These are phyloP conservation scores for Sciurus vulgaris DNA, from an alignment of 2,797 vertebrate genomes.

Conservation along the genomic window DNA sequence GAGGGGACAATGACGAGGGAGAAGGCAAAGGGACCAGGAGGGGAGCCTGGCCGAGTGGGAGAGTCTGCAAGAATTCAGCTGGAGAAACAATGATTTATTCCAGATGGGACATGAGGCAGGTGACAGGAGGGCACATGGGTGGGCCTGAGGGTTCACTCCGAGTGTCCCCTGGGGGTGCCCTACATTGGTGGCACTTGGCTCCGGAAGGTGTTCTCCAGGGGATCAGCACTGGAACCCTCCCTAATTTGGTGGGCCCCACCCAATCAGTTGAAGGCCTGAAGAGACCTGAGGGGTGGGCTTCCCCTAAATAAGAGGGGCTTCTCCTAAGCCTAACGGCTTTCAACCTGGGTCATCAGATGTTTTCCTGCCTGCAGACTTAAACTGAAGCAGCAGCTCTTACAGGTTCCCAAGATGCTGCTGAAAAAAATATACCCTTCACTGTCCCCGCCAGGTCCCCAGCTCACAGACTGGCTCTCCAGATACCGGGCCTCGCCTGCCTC, in stretches of 20 bases:
- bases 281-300: background rate
- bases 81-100: background rate
- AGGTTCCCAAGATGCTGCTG: background rate
- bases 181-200: background rate
- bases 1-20: background rate
- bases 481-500: background rate
- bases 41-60: background rate
- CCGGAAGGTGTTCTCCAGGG: too few relatives aligned
- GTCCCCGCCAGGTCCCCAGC: background rate
- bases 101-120: background rate
- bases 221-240: accelerated
- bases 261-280: background rate
- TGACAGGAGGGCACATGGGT: background rate
- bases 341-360: accelerated
- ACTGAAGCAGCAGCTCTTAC: background rate
- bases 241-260: background rate
- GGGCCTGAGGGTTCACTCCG: background rate
- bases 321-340: too few relatives aligned
- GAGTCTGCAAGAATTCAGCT: background rate
- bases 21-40: constrained; percentile 60
- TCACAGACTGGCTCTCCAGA: accelerated
- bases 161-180: accelerated
- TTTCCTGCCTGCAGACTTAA: background rate
- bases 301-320: background rate
- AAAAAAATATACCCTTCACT: accelerated